Base-by-base conservation (phyloP, 1,140 invertebrate genomes). In the Babylonia areolata region DNA sequence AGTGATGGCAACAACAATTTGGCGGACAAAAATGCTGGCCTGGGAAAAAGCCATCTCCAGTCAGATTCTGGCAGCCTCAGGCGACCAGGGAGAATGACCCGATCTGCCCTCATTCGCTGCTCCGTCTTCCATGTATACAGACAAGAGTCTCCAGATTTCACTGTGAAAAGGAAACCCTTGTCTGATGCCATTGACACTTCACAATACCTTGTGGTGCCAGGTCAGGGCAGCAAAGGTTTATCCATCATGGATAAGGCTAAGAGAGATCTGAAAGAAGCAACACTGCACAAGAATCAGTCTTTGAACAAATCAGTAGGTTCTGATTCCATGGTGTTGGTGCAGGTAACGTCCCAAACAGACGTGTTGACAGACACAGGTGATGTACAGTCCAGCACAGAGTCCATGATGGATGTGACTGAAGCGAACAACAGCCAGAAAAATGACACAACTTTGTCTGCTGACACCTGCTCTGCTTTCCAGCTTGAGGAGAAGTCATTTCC, bases 1-100 rank as follows among this genome's bases (percentile, higher is more conserved):
- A 73, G 71, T 73, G 71, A 73, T 73, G 71, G 31, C 71, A 73
- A 73, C 33, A 35, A 35, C 20, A 73, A 73, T 31, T 69, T 35
- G n/a, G 5, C 71, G 5, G 31, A 12, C 11, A 31, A 73, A 11
- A 33, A 35, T 33, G 15, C 28, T 73, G 28, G 11, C 2, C 28
- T 73, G 71, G 71, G 35, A 15, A 73, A 17, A 9, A 33, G 35
- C n/a, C 9, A 1, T 17, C 31, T 5, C 2, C 28, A 33, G 28
- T 33, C 71, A 17, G 71, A 15, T 73, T 33, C n/a, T 35, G 20
- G 31, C 33, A 33, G 1, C 2, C 31, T 31, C 71, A 35, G 12
- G 17, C 3, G n/a, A 3, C 35, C 71, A 1, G 28, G 28, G 12
- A 73, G 6, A 31, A 28, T 31, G 11, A 73, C 31, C n/a, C 28